Evolutionary conservation across 2,797 vertebrate genomes (phyloP), one percentile per base, ranked within the genome.

Genomic region (Tragelaphus eurycerus): DNA sequence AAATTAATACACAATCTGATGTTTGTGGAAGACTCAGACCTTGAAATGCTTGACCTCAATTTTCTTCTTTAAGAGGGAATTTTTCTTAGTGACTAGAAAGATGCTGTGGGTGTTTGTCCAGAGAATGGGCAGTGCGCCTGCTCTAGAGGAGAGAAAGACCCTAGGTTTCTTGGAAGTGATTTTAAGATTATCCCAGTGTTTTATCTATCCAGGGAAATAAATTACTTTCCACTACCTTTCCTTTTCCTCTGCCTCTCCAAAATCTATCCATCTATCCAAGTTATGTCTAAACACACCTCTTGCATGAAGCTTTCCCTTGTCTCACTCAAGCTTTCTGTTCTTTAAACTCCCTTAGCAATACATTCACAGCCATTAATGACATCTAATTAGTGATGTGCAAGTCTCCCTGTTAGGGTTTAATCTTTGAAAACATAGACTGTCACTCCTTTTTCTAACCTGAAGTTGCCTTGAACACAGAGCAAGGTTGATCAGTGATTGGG

Each of bases 61-160:
- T 88, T 89, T 96, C 59, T 96, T 87, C 46, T 92, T 96, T 92
- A 62, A 64, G 59, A 92, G 43, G 90, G 10, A 81, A 50, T 55
- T 96, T 92, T 91, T 14, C 43, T 96, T 71, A 54, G 25, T 82
- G 50, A 81, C 13, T 71, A 94, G 15, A 50, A 85, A 60, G 1
- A 88, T 9, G 21, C 60, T 50, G 19, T 43, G 12, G 85, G 12
- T 59, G 7, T 90, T 83, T 82, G 13, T 88, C 60, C 29, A 55
- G 25, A 92, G 48, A 92, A 96, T 27, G 2, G 60, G 3, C 27
- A 81, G 23, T 54, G 25, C 8, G 48, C 4, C 21, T 67, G 38
- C 12, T 23, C 17, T 67, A 54, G 14, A 82, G 67, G 60, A 89
- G 38, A 78, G 10, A 92, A 87, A 82, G 14, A 55, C 31, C 27